Evolutionary conservation across 2,113 vertebrate species (phyloP), one percentile per base, ranked within the genome.

Genomic region (Gymnorhina tibicen): DNA sequence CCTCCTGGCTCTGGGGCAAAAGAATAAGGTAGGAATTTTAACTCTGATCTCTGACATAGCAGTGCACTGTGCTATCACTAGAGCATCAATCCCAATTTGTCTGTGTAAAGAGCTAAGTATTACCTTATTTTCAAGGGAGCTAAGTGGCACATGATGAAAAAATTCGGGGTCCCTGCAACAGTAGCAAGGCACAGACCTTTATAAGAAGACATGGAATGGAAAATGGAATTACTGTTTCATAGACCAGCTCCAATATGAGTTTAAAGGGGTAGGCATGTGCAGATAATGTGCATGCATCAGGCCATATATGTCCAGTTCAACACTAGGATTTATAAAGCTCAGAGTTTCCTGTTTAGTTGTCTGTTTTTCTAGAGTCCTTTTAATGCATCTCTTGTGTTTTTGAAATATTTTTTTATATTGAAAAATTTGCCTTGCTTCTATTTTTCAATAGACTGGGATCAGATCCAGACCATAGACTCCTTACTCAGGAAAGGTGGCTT

Each of bases 401-500:
- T 49, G 41, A 82, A 85, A 55, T 19, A 19, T 19, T 23, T 49
- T 75, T 85, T 81, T 42, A 32, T 53, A 11, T 39, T 83, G 41
- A 94, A 91, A 60, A 79, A 72, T 52, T 60, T 70, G 64, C 20
- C 18, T 88, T 85, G 30, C 87, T 95, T 86, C 83, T 91, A 1
- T 89, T 97, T 94, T 96, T 95, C 85, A 87, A 92, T 84, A 98
- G 98, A 98, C 97, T 98, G 98, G 98, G 98, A 98, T 98, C 98
- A 98, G 97, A 98, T 98, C 96, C 98, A 98, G 97, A 98, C 98
- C 87, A 98, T 98, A 98, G 98, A 98, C 94, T 98, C 98, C 97
- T 98, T 98, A 96, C 98, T 98, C 97, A 98, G 98, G 97, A 98
- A 98, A 98, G 98, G 98, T 97, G 98, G 98, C 94, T 98, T 98